These are phyloP conservation scores for Eulemur macaco DNA, from an alignment of 2,113 vertebrate species.

Conservation along the genomic window DNA sequence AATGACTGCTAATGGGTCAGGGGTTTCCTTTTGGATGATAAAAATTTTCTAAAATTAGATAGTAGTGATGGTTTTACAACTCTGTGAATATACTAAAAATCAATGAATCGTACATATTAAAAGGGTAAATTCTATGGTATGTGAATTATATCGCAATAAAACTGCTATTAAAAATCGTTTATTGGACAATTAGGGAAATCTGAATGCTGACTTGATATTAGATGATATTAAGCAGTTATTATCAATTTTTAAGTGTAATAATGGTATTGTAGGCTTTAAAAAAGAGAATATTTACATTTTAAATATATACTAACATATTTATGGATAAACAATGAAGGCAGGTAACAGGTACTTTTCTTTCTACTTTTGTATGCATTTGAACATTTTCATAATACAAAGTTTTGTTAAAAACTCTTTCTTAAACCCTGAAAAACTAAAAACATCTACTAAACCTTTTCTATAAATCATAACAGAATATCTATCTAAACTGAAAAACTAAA, in stretches of 20 bases:
- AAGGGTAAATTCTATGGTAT: neutral
- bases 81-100: neutral
- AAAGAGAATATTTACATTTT: neutral
- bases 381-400: neutral
- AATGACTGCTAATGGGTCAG: too few relatives aligned
- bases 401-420: neutral
- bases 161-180: neutral
- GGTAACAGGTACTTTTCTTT: neutral
- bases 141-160: neutral
- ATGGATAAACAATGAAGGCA: neutral
- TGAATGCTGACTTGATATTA: neutral
- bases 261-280: neutral
- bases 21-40: neutral
- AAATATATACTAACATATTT: neutral
- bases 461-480: neutral
- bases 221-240: neutral
- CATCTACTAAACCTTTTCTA: neutral
- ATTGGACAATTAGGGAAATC: neutral
- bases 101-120: neutral
- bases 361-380: neutral
- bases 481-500: neutral
- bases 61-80: neutral
- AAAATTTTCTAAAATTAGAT: neutral
- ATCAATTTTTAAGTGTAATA: neutral
- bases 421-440: neutral